phyloP scores from a whole-genome alignment of 2,888 invertebrate genomes.

The Trypoxylon attenuatum region DNA sequence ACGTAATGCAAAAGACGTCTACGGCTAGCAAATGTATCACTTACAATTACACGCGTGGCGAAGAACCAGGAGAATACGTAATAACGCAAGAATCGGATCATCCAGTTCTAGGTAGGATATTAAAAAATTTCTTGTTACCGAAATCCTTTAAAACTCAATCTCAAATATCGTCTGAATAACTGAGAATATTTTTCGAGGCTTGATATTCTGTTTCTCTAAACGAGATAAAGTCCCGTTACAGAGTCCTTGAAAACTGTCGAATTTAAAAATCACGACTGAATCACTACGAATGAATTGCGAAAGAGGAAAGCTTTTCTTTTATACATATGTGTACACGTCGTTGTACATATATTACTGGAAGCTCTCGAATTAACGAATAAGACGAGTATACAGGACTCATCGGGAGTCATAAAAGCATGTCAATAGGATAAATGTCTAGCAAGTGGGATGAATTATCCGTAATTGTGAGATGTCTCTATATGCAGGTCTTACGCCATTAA shows the following conservation, averaged over 20 bases:
- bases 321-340: background rate
- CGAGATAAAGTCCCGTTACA: background rate
- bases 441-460: constrained; percentile 65
- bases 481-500: constrained; percentile 82
- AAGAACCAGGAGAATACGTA: constrained; percentile 82
- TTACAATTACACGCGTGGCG: constrained; percentile 84
- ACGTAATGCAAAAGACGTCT: constrained; percentile 88
- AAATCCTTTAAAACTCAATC: no score
- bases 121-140: no score
- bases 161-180: background rate
- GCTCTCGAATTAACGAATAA: constrained; percentile 37
- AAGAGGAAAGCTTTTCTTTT: constrained; percentile 9
- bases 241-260: background rate
- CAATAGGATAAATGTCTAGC: constrained; percentile 64
- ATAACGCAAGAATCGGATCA: constrained; percentile 86
- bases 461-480: constrained; percentile 51
- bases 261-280: background rate
- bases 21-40: constrained; percentile 87
- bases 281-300: background rate
- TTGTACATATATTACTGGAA: constrained; percentile 25
- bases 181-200: background rate
- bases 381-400: constrained; percentile 33
- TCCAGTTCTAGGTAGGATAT: constrained; percentile 67
- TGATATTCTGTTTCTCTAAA: background rate
- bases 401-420: constrained; percentile 52